phyloP scores from a whole-genome alignment of 2,888 invertebrate species.

The Subacronicta megacephala region DNA sequence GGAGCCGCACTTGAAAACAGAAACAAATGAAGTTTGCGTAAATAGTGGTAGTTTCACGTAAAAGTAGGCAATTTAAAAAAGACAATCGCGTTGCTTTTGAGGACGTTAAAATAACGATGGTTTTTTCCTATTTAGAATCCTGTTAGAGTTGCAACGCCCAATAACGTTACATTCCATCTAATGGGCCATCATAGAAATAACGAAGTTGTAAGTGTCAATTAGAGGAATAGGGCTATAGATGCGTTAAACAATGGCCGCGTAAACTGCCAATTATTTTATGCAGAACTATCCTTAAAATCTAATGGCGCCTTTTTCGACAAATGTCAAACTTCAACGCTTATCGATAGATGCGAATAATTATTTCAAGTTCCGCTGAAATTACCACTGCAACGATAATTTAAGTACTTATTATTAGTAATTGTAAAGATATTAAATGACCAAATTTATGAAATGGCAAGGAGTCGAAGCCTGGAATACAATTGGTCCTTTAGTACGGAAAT shows the following conservation, averaged over 20 bases:
- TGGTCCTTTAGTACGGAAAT: constrained; percentile 12
- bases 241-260: constrained; percentile 26
- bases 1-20: too few species aligned
- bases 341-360: too few species aligned
- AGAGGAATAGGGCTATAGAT: constrained; percentile 11
- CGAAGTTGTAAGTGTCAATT: constrained; percentile 32
- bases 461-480: constrained; percentile 14
- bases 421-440: not conserved
- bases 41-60: too few species aligned
- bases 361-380: not conserved
- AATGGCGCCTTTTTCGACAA: constrained; percentile 2
- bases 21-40: too few species aligned
- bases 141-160: too few species aligned
- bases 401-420: too few species aligned
- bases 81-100: too few species aligned
- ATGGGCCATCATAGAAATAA: not conserved
- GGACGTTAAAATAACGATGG: too few species aligned
- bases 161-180: not conserved
- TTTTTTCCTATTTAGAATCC: too few species aligned
- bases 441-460: too few species aligned
- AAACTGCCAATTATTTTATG: constrained; percentile 42
- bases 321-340: constrained; percentile 2
- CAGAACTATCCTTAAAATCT: not conserved
- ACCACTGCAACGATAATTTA: too few species aligned
- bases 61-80: too few species aligned